Evolutionary conservation across 1,140 invertebrate species (phyloP).

Genomic region (Apis mellifera): DNA sequence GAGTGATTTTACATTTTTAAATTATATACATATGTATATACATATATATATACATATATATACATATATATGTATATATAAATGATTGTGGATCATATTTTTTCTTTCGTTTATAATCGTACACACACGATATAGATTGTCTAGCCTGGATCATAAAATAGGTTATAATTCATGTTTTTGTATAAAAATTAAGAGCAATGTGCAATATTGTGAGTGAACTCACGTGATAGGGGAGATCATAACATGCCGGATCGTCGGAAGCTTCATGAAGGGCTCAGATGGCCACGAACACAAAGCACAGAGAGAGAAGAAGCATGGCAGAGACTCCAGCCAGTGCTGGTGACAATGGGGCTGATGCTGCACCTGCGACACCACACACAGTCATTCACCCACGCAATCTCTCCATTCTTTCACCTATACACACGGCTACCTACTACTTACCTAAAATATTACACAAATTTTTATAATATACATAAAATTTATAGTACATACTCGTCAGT

Average conservation of each 20-base stretch:
- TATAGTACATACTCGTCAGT: slow-evolving; percentile 2
- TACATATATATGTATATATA: neutral
- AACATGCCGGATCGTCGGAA: slow-evolving; percentile 79
- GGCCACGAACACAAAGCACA: slow-evolving; percentile 82
- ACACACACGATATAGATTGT: neutral
- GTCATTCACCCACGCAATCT: slow-evolving; percentile 74
- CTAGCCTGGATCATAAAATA: neutral
- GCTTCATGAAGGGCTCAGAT: slow-evolving; percentile 80
- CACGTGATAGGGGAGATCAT: slow-evolving; percentile 81
- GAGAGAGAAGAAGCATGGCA: slow-evolving; percentile 82
- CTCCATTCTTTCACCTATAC: slow-evolving; percentile 57
- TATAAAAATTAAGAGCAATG: slow-evolving; percentile 49
- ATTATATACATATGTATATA: neutral
- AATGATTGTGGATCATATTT: neutral
- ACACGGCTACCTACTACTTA: slow-evolving; percentile 66
- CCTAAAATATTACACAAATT: slow-evolving; percentile 60
- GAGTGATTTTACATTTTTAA: neutral
- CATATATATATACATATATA: neutral
- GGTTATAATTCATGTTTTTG: neutral
- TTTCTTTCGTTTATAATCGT: neutral
- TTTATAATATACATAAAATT: neutral
- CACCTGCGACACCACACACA: slow-evolving; percentile 81
- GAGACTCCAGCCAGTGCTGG: slow-evolving; percentile 78
- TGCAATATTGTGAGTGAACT: slow-evolving; percentile 78
- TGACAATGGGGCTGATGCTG: slow-evolving; percentile 78